phyloP scores from a whole-genome alignment of 2,797 vertebrate species.

The Scolopax rusticola region DNA sequence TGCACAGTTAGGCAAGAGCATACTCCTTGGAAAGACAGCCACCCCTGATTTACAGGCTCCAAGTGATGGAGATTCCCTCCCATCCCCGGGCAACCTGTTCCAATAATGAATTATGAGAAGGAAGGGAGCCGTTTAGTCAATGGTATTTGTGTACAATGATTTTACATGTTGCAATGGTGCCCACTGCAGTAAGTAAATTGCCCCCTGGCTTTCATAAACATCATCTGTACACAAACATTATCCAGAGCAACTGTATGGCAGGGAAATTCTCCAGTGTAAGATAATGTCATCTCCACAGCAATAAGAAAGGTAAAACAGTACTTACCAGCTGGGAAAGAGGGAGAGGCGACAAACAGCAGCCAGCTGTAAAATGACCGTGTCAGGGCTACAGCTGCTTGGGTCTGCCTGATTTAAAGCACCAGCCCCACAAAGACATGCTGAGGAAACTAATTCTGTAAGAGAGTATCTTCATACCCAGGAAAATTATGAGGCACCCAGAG shows the following conservation, averaged over 20 bases:
- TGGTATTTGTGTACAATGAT: conserved; percentile 52
- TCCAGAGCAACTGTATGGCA: conserved; percentile 43
- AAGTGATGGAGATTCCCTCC: conserved; percentile 1
- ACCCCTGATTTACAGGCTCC: conserved; percentile 18
- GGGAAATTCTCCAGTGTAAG: conserved; percentile 62
- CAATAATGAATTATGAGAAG: conserved; percentile 45
- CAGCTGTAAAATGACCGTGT: conserved; percentile 65
- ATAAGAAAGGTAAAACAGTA: conserved; percentile 62
- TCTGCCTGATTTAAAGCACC: conserved; percentile 67
- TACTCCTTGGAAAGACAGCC: not conserved
- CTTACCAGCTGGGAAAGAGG: conserved; percentile 51
- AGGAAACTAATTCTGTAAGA: conserved; percentile 34
- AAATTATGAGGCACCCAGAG: conserved; percentile 33
- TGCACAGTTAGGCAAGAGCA: rapidly evolving
- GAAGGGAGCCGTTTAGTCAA: conserved; percentile 57
- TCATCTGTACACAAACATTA: conserved; percentile 73
- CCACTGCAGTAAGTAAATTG: conserved; percentile 58
- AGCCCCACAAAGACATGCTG: conserved; percentile 23
- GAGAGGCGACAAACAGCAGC: conserved; percentile 58
- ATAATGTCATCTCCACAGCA: conserved; percentile 68
- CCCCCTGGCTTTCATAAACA: conserved; percentile 72
- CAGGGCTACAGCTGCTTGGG: conserved; percentile 41
- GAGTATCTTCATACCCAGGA: conserved; percentile 7
- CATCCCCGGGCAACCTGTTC: not conserved
- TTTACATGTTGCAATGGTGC: conserved; percentile 50